Conservation (phyloP, 2,888 invertebrate species). For the Polydrusus pterygomalis region DNA sequence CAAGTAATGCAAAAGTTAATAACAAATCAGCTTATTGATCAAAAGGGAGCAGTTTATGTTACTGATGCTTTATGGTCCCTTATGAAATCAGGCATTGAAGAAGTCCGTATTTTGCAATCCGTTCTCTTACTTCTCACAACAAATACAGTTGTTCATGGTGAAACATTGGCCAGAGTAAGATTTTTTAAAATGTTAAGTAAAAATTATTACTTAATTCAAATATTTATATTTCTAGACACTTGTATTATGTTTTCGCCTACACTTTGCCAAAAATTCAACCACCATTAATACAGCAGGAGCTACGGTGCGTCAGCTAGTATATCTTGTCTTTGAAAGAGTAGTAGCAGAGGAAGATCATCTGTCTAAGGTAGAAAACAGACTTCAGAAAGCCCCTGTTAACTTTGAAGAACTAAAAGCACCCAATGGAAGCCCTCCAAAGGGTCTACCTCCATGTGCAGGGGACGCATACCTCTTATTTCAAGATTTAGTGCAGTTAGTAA, state of each 20-base stretch:
- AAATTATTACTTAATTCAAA: not conserved
- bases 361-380: constrained; percentile 62
- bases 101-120: constrained; percentile 96
- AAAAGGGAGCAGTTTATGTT: constrained; percentile 93
- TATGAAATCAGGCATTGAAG: constrained; percentile 95
- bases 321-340: constrained; percentile 92
- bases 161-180: constrained; percentile 91
- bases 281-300: constrained; percentile 98
- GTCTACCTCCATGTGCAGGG: constrained; percentile 89
- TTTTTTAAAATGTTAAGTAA: not conserved
- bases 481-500: constrained; percentile 97
- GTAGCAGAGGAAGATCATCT: constrained; percentile 80
- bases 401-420: constrained; percentile 87
- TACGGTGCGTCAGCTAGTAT: constrained; percentile 95
- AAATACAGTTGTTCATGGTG: constrained; percentile 95
- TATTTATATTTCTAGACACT: constrained; percentile 79
- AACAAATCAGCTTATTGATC: constrained; percentile 90
- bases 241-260: constrained; percentile 97
- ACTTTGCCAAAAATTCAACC: constrained; percentile 94
- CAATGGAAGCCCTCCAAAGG: constrained; percentile 85
- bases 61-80: constrained; percentile 95
- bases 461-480: constrained; percentile 97
- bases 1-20: constrained; percentile 96
- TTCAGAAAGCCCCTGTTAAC: constrained; percentile 75
- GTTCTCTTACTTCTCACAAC: constrained; percentile 95